These are phyloP conservation scores for Tinamus guttatus DNA, from an alignment of 2,113 vertebrate species.

Conservation along the genomic window DNA sequence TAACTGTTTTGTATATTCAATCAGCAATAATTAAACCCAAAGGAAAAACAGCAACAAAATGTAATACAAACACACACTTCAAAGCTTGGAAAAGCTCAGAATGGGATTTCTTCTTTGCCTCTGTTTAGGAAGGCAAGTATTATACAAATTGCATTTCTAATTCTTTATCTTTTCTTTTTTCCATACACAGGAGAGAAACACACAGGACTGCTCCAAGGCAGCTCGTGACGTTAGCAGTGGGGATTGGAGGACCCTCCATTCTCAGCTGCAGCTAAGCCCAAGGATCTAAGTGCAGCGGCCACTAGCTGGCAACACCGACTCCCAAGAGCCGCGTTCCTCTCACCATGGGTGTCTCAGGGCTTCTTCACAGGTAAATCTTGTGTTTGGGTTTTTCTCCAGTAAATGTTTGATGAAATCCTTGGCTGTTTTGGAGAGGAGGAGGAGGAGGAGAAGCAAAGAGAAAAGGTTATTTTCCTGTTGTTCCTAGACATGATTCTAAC, in stretches of 20 bases:
- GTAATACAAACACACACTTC: slow-evolving; percentile 62
- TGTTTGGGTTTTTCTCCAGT: slow-evolving; percentile 88
- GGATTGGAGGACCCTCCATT: not conserved
- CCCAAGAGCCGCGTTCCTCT: not conserved
- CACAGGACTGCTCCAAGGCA: not conserved
- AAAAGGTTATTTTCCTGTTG: not conserved
- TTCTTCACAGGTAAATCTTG: slow-evolving; percentile 88
- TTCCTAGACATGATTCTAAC: accelerated
- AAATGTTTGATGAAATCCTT: slow-evolving; percentile 92
- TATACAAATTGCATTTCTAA: slow-evolving; percentile 35
- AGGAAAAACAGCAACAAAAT: slow-evolving; percentile 68
- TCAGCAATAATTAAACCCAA: slow-evolving; percentile 74
- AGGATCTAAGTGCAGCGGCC: accelerated
- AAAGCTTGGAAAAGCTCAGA: slow-evolving; percentile 22
- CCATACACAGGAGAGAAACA: not conserved
- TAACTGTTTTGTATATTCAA: slow-evolving; percentile 60
- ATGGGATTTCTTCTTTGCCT: slow-evolving; percentile 30
- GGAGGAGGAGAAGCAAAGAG: slow-evolving; percentile 2
- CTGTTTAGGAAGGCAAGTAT: slow-evolving; percentile 30
- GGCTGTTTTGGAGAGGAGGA: slow-evolving; percentile 74
- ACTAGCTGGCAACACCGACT: not conserved
- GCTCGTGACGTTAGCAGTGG: accelerated
- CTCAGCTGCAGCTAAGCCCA: not conserved
- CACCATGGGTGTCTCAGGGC: slow-evolving; percentile 91
- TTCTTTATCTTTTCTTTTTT: not conserved